Conservation (phyloP, 2,797 vertebrate species). For the Pteropus rufus region DNA sequence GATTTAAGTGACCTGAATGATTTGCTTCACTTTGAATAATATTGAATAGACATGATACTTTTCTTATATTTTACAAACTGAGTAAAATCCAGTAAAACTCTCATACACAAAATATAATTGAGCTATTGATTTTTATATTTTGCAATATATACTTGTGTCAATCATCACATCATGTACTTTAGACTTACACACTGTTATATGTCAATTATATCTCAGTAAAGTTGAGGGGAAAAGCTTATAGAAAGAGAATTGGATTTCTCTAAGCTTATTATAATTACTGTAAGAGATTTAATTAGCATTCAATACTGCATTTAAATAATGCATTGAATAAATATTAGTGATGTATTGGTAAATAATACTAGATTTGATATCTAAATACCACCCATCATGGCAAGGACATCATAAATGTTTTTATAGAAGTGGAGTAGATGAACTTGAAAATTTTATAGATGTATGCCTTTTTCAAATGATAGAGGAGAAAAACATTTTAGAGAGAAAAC, state of each 20-base stretch:
- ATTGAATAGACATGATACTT: constrained; percentile 42
- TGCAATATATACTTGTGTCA: not conserved
- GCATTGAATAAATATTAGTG: not conserved
- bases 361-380: not conserved
- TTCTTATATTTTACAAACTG: constrained; percentile 21
- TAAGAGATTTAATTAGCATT: constrained; percentile 3
- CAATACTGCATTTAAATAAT: not conserved
- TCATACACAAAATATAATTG: constrained; percentile 7
- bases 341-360: not conserved
- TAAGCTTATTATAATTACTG: not conserved
- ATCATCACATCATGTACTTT: not conserved
- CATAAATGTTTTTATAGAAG: not conserved
- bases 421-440: not conserved
- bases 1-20: constrained; percentile 60
- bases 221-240: not conserved
- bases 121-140: not conserved
- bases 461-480: not conserved
- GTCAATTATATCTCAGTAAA: not conserved
- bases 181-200: not conserved
- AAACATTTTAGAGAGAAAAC: not conserved
- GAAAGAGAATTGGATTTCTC: not conserved
- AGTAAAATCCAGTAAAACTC: constrained; percentile 40
- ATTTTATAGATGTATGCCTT: not conserved
- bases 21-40: constrained; percentile 66
- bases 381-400: not conserved